Conservation (phyloP, 2,888 invertebrate genomes). For the Chymomyza amoena region DNA sequence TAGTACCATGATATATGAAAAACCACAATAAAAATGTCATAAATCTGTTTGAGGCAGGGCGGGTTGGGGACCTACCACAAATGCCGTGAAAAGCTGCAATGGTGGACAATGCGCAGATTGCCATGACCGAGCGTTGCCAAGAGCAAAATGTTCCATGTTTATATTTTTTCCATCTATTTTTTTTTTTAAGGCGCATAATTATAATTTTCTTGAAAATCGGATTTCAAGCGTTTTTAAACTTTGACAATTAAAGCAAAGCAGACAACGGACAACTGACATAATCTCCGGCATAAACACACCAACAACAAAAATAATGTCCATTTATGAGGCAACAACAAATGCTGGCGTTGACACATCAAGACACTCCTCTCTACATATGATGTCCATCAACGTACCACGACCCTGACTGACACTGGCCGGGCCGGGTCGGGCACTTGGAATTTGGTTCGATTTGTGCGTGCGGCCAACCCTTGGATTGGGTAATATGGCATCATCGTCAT, state of each 20-base stretch:
- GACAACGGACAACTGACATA: neutral
- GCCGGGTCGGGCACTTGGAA: conserved; percentile 2
- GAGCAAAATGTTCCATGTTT: neutral
- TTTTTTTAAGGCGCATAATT: neutral
- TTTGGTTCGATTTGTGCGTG: conserved; percentile 3
- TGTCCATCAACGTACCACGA: neutral
- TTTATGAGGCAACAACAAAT: neutral
- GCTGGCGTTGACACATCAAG: neutral
- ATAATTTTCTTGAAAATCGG: neutral
- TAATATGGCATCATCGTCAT: neutral
- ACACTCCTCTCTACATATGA: neutral
- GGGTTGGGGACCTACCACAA: neutral
- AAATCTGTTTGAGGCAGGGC: too few relatives aligned
- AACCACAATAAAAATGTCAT: neutral
- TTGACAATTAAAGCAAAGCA: neutral
- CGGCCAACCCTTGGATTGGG: neutral
- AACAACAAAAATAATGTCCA: neutral
- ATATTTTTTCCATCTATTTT: neutral
- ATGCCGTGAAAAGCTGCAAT: neutral
- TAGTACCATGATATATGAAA: neutral
- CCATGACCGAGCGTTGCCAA: neutral
- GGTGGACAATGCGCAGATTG: neutral
- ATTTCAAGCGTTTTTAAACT: neutral
- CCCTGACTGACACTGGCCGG: neutral
- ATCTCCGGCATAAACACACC: neutral